Base-by-base conservation (phyloP, 1,140 invertebrate genomes). In the Diuraphis noxia region DNA sequence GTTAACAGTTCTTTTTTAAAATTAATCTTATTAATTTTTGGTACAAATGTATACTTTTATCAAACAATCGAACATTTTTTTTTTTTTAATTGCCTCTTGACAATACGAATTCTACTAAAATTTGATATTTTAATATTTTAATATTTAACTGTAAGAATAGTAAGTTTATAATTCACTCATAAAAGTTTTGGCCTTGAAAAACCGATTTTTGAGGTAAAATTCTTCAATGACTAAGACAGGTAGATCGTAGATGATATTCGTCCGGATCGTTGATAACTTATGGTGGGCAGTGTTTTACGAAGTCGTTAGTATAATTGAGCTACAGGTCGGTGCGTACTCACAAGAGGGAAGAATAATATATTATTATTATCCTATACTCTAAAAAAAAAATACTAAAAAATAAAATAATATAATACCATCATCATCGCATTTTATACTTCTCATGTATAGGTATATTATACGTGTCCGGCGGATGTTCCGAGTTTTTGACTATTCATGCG, bases 391-490 rank as follows among this genome's bases (percentile, higher is more conserved):
- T 36, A 46, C 34, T 13, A 63, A 63, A 63, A 63, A 72, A 0
- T 82, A 82, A 82, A 41, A 82, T 82, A 40, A 82, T 82, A 72
- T 72, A 82, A 41, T 49, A 34, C 43, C n/a, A 49, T 49, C 43
- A 46, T 86, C 43, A n/a, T 46, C n/a, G n/a, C 34, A 46, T 2
- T 43, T 25, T n/a, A 34, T 38, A 43, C 41, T 34, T 6, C 1
- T 34, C 13, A 34, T 6, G 17, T 38, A 40, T 82, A 82, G 25
- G n/a, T 52, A 23, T 34, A 87, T 30, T 25, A 23, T 52, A 88
- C 87, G 56, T 90, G 88, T 79, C 88, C 88, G 72, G 88, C 63
- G 88, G 88, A 90, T 90, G 88, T 90, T 46, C 72, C 63, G 88
- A 90, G 88, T 90, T 90, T 46, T 77, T 43, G 63, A 79, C 63